Conservation (phyloP, 2,113 vertebrate species). For the Aix galericulata region DNA sequence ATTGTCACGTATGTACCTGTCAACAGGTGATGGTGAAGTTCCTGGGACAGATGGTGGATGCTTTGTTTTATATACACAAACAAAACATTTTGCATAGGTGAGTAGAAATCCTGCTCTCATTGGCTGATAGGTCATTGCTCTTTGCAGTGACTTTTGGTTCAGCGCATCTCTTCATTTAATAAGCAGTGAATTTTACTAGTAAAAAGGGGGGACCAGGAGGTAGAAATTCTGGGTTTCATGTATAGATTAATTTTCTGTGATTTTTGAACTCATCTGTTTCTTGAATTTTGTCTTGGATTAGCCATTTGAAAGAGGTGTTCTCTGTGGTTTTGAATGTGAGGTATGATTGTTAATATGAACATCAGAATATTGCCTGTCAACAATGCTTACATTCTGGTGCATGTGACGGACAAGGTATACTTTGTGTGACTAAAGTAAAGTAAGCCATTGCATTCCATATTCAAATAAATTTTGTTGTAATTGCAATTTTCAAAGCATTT, state of each 20-base stretch:
- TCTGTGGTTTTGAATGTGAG: neutral
- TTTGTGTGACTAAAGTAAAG: neutral
- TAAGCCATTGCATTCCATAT: neutral
- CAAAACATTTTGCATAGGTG: conserved; percentile 79
- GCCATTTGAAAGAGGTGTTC: neutral
- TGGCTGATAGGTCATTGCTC: neutral
- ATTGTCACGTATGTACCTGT: neutral
- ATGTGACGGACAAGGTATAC: neutral
- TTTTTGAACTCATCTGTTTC: neutral
- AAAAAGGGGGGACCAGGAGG: neutral
- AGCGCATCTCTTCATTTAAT: neutral
- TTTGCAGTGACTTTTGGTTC: neutral
- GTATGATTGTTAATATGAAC: neutral
- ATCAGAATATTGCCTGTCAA: neutral
- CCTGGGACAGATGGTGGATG: conserved; percentile 79
- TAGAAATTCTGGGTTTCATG: neutral
- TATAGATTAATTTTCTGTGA: neutral
- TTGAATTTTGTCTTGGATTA: neutral
- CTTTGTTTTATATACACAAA: conserved; percentile 76
- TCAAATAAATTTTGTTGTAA: neutral
- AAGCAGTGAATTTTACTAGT: neutral
- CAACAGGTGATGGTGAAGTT: conserved; percentile 73
- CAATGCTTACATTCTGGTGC: neutral
- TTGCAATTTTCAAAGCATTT: neutral
- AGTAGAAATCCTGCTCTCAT: neutral